phyloP scores from a whole-genome alignment of 2,888 invertebrate genomes.

The Drosophila peninsularis region DNA sequence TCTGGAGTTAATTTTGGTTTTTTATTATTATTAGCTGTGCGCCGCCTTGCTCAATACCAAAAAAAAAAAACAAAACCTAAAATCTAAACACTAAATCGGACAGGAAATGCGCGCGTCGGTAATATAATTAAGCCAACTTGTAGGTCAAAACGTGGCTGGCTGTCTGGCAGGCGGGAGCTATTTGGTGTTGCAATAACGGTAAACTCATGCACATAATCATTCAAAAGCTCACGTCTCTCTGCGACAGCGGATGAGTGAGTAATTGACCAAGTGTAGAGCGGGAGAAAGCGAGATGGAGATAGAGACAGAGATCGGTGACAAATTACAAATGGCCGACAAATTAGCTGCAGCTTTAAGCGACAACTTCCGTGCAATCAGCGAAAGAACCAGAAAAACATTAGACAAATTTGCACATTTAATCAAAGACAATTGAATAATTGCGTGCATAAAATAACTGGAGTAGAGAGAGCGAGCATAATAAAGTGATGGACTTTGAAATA shows the following conservation, averaged over 20 bases:
- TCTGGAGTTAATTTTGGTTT: conserved; percentile 20
- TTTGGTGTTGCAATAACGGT: conserved; percentile 56
- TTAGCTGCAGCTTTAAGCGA: conserved; percentile 62
- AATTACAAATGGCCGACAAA: conserved; percentile 57
- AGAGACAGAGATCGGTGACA: conserved; percentile 57
- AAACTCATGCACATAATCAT: conserved; percentile 39
- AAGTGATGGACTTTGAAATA: not conserved
- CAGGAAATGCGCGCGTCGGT: conserved; percentile 69
- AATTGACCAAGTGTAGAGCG: conserved; percentile 61
- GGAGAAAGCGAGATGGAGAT: not conserved
- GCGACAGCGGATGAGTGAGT: conserved; percentile 35
- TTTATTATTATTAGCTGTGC: conserved; percentile 61
- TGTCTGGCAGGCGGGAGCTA: not conserved
- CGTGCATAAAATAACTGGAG: conserved; percentile 47
- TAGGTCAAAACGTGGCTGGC: conserved; percentile 70
- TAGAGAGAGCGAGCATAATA: not conserved
- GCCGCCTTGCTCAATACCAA: conserved; percentile 54
- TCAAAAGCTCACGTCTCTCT: conserved; percentile 36
- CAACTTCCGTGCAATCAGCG: conserved; percentile 54
- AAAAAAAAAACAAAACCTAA: too few relatives aligned
- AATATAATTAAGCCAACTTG: conserved; percentile 57
- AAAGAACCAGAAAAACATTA: conserved; percentile 52
- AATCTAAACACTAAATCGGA: conserved; percentile 61
- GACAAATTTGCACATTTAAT: conserved; percentile 81
- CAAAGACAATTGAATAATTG: conserved; percentile 81